Evolutionary conservation across 2,113 vertebrate species (phyloP), one percentile per base, ranked within the genome.

Genomic region (Erythrocercus mccallii): DNA sequence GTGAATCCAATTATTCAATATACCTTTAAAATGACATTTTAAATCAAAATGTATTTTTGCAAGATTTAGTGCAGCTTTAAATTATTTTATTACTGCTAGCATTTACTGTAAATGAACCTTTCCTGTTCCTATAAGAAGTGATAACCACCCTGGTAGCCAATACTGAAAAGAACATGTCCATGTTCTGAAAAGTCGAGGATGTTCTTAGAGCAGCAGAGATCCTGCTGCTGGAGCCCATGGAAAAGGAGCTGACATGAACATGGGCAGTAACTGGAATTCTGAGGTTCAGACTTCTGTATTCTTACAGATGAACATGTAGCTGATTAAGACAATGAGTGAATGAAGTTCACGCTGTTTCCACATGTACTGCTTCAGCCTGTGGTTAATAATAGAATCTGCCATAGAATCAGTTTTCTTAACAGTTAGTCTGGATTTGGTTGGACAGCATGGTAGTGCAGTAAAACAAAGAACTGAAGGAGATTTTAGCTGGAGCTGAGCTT

Each of bases 281-380:
- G 90, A 81, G 10, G 44, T 66, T 42, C 27, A 21, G 23, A 5
- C 16, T 77, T 35, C 3, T n/a, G 3, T 65, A 2, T 66, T 86
- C 38, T 30, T 73, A 45, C 38, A 84, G 50, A 54, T 3, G 3
- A 50, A 4, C 16, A 12, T 38, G 66, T 47, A 38, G 15, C 38
- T 31, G 15, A 0, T n/a, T 48, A 61, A 61, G 25, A 21, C 16
- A 11, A 6, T 13, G 56, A 28, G 33, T 54, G 45, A 62, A 53
- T 77, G 21, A 58, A 71, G 28, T 40, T 64, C 2, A 1, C 2
- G 0, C 21, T 56, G 40, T 40, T 92, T 35, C n/a, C 3, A 0
- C 23, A 8, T 20, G 0, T 40, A 30, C 27, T 80, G 31, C 13
- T 51, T 15, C 4, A 15, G 33, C 30, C 42, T 10, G 3, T 73